Conservation (phyloP, 2,888 invertebrate species). For the Cryptosula pallasiana region DNA sequence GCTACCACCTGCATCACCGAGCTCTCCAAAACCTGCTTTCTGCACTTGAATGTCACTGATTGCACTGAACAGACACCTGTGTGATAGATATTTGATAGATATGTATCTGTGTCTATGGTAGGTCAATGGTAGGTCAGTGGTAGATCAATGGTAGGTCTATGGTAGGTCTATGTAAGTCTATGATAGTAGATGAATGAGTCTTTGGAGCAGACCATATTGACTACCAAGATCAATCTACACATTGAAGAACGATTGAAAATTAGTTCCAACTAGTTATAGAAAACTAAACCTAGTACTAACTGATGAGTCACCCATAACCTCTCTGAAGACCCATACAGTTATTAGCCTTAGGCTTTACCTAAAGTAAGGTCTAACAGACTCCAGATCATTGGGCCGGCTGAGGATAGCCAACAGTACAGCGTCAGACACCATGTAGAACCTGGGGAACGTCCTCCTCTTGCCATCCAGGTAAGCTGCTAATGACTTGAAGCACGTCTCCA, state of each 20-base stretch:
- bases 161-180: too few relatives aligned
- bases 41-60: constrained; percentile 46
- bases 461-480: constrained; percentile 49
- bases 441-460: constrained; percentile 49
- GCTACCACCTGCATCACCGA: constrained; percentile 8
- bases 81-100: constrained; percentile 12
- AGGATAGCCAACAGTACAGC: constrained; percentile 47
- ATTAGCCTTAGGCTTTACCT: constrained; percentile 34
- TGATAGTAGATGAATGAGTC: too few relatives aligned
- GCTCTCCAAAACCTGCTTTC: constrained; percentile 30
- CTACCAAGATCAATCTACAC: too few relatives aligned
- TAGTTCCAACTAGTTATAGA: too few relatives aligned
- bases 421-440: constrained; percentile 52
- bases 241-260: too few relatives aligned
- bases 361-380: constrained; percentile 49
- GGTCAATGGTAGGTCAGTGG: too few relatives aligned
- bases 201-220: too few relatives aligned
- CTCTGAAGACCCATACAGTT: too few relatives aligned
- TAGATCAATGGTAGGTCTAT: too few relatives aligned
- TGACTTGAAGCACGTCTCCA: constrained; percentile 53
- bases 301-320: too few relatives aligned
- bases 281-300: too few relatives aligned
- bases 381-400: constrained; percentile 47
- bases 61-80: constrained; percentile 45
- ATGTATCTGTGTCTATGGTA: too few relatives aligned